Base-by-base conservation (phyloP, 2,888 invertebrate genomes). In the Diachrysia chrysitis region DNA sequence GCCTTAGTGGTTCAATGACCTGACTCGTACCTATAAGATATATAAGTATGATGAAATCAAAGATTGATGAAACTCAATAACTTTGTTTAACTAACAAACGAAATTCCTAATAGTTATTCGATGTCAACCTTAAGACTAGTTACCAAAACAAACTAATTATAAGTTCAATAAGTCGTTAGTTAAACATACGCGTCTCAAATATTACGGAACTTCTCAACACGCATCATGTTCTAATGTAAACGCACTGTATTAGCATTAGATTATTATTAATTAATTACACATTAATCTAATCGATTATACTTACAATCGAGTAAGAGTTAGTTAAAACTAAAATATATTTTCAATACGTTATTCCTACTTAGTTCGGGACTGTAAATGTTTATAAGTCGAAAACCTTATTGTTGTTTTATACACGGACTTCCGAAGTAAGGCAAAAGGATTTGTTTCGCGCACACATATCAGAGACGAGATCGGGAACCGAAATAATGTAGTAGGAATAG, bases 131-230 rank as follows among this genome's bases (percentile, higher is more conserved):
- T 19, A 19, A 10, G 0, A 17, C 5, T 51, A 51, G 48, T 51
- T 51, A 12, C 48, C 48, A 19, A 19, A 19, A 51, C 48, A 51
- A 51, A 51, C 21, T 51, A 51, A 51, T 51, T 21, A 51, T 19
- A 51, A 51, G 21, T 51, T 21, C 2, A 21, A 21, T 12, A 21
- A 19, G 48, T 2, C 19, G 2, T n/a, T 12, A 19, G 21, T 19
- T 21, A 51, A 51, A 51, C 48, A 51, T 1, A 51, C 48, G 19
- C 12, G 48, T 51, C 0, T 4, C 21, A 19, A 51, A 51, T 51
- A 51, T 51, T 12, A 4, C 21, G 48, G 21, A 10, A 48, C 37
- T 37, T 16, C 48, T 19, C 48, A 19, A 48, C 16, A 48, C 1
- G 19, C 19, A 17, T 48, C 19, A 9, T 19, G 2, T 37, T 37